phyloP scores from a whole-genome alignment of 2,888 invertebrate species.

The Agrochola lychnidis region DNA sequence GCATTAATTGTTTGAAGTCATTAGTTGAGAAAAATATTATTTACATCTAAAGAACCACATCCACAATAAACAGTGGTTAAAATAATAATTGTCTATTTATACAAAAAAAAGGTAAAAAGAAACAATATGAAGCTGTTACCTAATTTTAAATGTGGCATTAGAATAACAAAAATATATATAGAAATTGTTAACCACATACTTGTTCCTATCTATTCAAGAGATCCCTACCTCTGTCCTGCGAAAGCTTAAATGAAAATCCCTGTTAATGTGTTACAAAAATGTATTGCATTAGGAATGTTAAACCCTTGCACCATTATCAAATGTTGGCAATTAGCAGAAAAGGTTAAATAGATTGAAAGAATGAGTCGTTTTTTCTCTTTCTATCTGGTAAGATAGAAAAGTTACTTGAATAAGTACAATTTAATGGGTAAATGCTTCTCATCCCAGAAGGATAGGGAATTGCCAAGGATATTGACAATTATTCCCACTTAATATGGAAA shows the following conservation, averaged over 20 bases:
- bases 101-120: not conserved
- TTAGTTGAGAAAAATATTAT: constrained; percentile 24
- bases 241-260: constrained; percentile 21
- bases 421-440: constrained; percentile 14
- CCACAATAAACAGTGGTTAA: constrained; percentile 32
- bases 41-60: constrained; percentile 55
- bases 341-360: constrained; percentile 5
- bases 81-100: constrained; percentile 20
- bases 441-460: constrained; percentile 5
- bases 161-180: constrained; percentile 3
- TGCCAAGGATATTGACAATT: not conserved
- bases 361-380: not conserved
- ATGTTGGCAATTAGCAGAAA: constrained; percentile 21
- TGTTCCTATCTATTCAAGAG: not conserved
- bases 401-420: not conserved
- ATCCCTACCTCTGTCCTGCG: constrained; percentile 3
- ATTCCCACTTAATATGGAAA: constrained; percentile 2
- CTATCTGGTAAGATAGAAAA: not conserved
- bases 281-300: constrained; percentile 29
- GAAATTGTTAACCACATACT: not conserved
- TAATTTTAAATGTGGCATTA: constrained; percentile 22
- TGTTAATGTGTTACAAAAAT: constrained; percentile 26
- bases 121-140: constrained; percentile 24
- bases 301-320: constrained; percentile 33
- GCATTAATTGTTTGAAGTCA: constrained; percentile 17